Evolutionary conservation across 2,113 vertebrate species (phyloP), one percentile per base, ranked within the genome.

Genomic region (Ctenodactylus gundi): DNA sequence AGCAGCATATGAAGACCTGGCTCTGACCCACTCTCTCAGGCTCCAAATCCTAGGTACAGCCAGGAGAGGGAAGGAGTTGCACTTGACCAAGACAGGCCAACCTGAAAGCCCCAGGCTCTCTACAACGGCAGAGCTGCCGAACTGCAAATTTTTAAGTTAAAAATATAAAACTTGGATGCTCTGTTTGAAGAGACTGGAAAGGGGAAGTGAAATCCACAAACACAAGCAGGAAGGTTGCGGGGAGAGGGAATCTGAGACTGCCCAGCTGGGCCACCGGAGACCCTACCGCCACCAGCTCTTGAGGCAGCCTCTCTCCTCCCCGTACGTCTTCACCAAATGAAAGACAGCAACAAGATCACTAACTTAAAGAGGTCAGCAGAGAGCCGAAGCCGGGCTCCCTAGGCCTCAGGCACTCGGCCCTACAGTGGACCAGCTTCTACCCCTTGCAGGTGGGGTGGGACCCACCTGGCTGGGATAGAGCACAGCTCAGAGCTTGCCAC

Each of bases 341-440:
- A 93, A 14, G 46, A 49, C 70, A 31, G 65, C 14, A 11, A 18
- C 17, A 10, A 84, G n/a, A 57, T 8, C 34, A 15, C 29, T 25
- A 18, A 39, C 10, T 44, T 70, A 13, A 68, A 51, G 34, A 46
- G 64, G 31, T 3, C 14, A 25, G n/a, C 68, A 0, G 72, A 64
- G 11, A 29, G 25, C 29, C 20, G 17, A 0, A 4, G 36, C 18
- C 12, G 4, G 0, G 6, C 10, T 18, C n/a, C 34, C 70, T 27
- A 49, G 2, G 15, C 46, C 90, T 92, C 84, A 2, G 36, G 36
- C 21, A 20, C 85, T 53, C 20, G 36, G 6, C 36, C 36, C 62
- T 68, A 49, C 15, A 12, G 17, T 34, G 49, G 41, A 60, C 29
- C 9, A 11, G 49, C 53, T 39, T 34, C 44, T 1, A 25, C 20